A percentile compares a stretch with the other conserved stretches of the same genome.
Evolutionary conservation across 2,797 vertebrate species (phyloP).

Genomic region (Bovichtus diacanthus): DNA sequence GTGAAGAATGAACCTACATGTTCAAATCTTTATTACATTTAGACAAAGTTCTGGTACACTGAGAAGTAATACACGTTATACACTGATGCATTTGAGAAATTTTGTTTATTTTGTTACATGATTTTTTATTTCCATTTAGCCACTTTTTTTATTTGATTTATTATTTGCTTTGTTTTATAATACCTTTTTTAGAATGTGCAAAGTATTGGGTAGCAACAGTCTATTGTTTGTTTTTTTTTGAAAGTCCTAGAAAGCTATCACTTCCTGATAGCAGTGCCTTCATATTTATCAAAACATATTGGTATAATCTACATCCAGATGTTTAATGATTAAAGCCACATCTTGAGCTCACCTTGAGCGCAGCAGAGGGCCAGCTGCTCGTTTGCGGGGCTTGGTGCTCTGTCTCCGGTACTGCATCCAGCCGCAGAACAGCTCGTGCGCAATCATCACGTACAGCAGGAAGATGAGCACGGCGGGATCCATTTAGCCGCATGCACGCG

Average conservation of each 20-base stretch:
- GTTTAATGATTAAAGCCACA: background rate
- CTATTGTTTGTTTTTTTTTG: background rate
- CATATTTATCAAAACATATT: background rate
- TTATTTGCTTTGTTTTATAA: too few species aligned
- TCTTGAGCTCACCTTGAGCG: conserved; percentile 86
- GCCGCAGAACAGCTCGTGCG: conserved; percentile 91
- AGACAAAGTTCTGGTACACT: background rate
- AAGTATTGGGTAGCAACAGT: too few species aligned
- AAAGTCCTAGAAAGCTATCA: too few species aligned
- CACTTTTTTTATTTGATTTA: too few species aligned
- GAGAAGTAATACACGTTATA: background rate
- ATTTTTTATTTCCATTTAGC: background rate
- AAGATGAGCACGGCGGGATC: conserved; percentile 92
- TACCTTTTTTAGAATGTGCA: background rate
- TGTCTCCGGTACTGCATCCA: conserved; percentile 90
- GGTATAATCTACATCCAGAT: background rate
- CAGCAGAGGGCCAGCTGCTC: conserved; percentile 79
- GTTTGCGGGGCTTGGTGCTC: conserved; percentile 83
- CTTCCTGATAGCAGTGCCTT: too few species aligned
- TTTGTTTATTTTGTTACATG: background rate
- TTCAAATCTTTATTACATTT: background rate
- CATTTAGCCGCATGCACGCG: conserved; percentile 75
- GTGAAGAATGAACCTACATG: background rate
- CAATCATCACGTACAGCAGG: conserved; percentile 91
- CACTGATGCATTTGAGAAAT: background rate